Percentiles rank a stretch among this genome's conserved stretches.
Evolutionary conservation across 92 coral and sea anemone species (phyloP).

Genomic region (Bergia sp.): DNA sequence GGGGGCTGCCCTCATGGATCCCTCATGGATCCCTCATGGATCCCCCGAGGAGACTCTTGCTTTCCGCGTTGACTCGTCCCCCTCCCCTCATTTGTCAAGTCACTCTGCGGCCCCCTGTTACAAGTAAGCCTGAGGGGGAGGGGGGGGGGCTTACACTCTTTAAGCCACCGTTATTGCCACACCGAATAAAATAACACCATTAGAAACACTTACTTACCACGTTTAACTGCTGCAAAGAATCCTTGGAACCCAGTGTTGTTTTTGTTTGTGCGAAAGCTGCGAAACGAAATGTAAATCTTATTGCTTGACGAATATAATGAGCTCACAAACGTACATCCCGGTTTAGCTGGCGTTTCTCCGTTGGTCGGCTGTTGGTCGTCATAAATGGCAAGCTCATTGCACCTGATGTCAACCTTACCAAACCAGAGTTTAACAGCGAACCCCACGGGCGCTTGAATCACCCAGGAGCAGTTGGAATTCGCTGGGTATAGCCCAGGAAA

Average conservation of each 20-base stretch:
- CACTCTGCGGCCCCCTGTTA: too few species aligned
- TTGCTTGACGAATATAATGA: slow-evolving; percentile 1
- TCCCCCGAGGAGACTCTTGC: too few species aligned
- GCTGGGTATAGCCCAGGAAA: slow-evolving; percentile 59
- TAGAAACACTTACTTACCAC: neutral
- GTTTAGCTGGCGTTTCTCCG: neutral
- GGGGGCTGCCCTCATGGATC: too few species aligned
- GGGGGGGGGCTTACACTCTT: too few species aligned
- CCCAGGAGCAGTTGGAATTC: slow-evolving; percentile 66
- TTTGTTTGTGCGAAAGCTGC: neutral
- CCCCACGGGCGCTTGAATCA: slow-evolving; percentile 61
- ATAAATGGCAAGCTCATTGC: slow-evolving; percentile 12
- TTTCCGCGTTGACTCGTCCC: too few species aligned
- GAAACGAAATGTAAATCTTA: neutral
- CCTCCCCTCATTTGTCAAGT: too few species aligned
- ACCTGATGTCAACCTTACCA: neutral
- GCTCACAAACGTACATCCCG: neutral
- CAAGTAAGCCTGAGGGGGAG: too few species aligned
- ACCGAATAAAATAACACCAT: too few species aligned
- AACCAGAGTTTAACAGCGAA: slow-evolving; percentile 11
- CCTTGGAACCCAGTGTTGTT: slow-evolving; percentile 33
- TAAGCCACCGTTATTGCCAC: too few species aligned
- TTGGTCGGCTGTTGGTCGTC: neutral
- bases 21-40: too few species aligned
- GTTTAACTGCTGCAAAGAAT: slow-evolving; percentile 4